Evolutionary conservation across 2,113 vertebrate genomes (phyloP), one percentile per base, ranked within the genome.

Genomic region (Nothobranchius furzeri): DNA sequence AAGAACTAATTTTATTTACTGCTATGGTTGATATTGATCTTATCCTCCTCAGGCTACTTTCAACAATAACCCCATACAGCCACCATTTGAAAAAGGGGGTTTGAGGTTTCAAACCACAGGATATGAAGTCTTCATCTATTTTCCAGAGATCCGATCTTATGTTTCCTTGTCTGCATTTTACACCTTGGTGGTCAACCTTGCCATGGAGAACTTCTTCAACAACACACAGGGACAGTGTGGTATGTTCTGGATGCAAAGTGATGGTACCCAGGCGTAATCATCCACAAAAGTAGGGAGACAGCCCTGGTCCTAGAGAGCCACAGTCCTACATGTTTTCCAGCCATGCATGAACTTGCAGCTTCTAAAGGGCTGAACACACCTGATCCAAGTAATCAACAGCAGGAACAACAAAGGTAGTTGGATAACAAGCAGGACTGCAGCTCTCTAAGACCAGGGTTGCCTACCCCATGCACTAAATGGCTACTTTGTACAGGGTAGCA

Each of bases 221-320:
- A 94, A 94, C 74, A 91, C 90, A 3, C 86, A 87, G 59, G 93
- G 93, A 48, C 93, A 93, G 65, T 93, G 93, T 53, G 93, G 93
- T 93, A 58, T 1, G 92, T 87, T 35, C 11, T 47, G 3, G 40
- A 74, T 35, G 20, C 11, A 61, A 48, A 37, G 2, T 5, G 12
- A 40, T 56, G 54, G 37, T 40, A 8, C 3, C 1, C 37, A 40
- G 37, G 37, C 4, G 37, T 40, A 40, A 40, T 7, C 9, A 7
- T 40, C 37, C 9, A 24, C 12, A 3, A 45, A 4, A 10, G 12
- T 20, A 20, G 20, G 20, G 20, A 20, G 20, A 20, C 1, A 20
- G 1, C 20, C 20, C 20, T 20, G 20, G 20, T 20, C 20, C 20
- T 20, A 20, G 20, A 20, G 20, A 20, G 20, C 20, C 20, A 20